phyloP scores from a whole-genome alignment of 2,797 vertebrate genomes.

The Fistularia commersonii region DNA sequence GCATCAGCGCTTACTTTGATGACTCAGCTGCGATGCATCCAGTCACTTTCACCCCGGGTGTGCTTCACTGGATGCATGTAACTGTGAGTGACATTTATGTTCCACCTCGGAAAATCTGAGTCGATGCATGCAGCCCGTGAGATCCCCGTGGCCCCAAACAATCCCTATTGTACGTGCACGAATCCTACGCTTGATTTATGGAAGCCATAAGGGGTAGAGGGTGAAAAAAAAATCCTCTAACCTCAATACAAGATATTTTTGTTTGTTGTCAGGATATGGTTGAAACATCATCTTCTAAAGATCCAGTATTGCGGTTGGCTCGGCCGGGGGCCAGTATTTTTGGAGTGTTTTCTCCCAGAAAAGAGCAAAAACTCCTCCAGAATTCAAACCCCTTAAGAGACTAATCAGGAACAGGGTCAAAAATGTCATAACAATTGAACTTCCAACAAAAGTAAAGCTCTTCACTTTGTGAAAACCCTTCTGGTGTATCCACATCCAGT shows the following conservation, averaged over 20 bases:
- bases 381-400: constrained; percentile 56
- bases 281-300: constrained; percentile 57
- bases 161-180: neutral
- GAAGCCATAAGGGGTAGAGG: too few relatives aligned
- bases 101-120: constrained; percentile 44
- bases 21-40: neutral
- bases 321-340: constrained; percentile 47
- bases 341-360: constrained; percentile 33
- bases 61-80: constrained; percentile 7
- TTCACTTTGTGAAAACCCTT: constrained; percentile 51
- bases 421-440: constrained; percentile 64
- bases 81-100: constrained; percentile 28
- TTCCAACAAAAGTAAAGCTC: constrained; percentile 66
- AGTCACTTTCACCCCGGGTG: constrained; percentile 29
- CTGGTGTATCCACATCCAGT: constrained; percentile 52
- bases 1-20: too few relatives aligned
- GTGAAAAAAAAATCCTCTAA: constrained; percentile 14
- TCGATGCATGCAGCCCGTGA: constrained; percentile 24
- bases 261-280: constrained; percentile 69
- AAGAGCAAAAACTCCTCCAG: constrained; percentile 28
- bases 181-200: neutral
- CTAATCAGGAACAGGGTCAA: constrained; percentile 65
- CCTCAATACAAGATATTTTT: constrained; percentile 44
- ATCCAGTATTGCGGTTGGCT: constrained; percentile 38
- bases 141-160: constrained; percentile 17